A percentile compares a stretch with the other conserved stretches of the same genome.
These are phyloP conservation scores for Polyommatus iphigenia DNA, from an alignment of 2,888 invertebrate genomes.

Conservation along the genomic window DNA sequence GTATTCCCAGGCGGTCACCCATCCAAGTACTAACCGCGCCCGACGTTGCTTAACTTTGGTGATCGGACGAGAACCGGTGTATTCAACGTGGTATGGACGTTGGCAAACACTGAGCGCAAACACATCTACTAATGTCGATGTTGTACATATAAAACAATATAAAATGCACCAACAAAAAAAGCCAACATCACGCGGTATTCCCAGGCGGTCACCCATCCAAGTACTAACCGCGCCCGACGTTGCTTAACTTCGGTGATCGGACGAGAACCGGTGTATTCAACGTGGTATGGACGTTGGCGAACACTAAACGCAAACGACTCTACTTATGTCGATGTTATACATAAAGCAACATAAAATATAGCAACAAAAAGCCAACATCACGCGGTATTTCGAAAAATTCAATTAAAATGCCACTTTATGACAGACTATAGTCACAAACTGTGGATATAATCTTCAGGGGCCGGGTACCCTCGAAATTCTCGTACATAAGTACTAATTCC, in stretches of 20 bases:
- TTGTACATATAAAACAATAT: too few relatives aligned
- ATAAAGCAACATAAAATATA: too few relatives aligned
- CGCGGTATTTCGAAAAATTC: neutral
- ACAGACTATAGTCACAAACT: too few relatives aligned
- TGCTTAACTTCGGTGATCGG: slow-evolving; percentile 76
- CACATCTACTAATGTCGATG: neutral
- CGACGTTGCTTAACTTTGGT: slow-evolving; percentile 53
- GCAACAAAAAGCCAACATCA: neutral
- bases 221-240: slow-evolving; percentile 75
- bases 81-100: slow-evolving; percentile 40
- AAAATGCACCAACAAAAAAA: too few relatives aligned
- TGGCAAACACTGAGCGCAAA: slow-evolving; percentile 30
- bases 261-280: slow-evolving; percentile 75
- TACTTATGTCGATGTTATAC: too few relatives aligned
- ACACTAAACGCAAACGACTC: neutral
- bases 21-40: slow-evolving; percentile 43
- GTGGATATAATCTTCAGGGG: too few relatives aligned
- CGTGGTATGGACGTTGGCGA: slow-evolving; percentile 54
- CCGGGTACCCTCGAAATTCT: too few relatives aligned
- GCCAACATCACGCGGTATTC: slow-evolving; percentile 43
- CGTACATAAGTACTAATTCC: too few relatives aligned
- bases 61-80: slow-evolving; percentile 47
- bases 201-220: slow-evolving; percentile 69
- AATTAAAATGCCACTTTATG: too few relatives aligned
- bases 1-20: too few relatives aligned